Conservation (phyloP, 2,888 invertebrate species). For the Dexiosoma caninum region DNA sequence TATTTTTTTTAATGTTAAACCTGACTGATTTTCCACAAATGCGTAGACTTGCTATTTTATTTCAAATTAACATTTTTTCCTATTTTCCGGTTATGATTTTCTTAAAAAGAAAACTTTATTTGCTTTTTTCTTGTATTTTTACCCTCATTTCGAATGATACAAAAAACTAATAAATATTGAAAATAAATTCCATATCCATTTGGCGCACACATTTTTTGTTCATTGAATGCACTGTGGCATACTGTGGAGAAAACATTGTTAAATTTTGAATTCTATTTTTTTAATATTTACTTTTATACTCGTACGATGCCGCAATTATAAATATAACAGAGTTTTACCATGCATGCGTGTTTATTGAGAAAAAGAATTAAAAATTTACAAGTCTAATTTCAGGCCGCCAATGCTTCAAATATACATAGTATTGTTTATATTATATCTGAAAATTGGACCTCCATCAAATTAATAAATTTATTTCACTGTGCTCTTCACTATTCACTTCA, state of each 20-base stretch:
- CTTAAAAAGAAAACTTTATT: conserved; percentile 1
- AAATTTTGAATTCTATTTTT: not conserved
- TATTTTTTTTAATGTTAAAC: conserved; percentile 35
- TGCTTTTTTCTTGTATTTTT: conserved; percentile 1
- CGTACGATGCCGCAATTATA: too few species aligned
- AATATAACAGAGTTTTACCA: too few species aligned
- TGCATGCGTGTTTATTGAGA: too few species aligned
- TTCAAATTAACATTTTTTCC: conserved; percentile 71
- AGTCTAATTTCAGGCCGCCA: too few species aligned
- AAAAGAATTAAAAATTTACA: too few species aligned
- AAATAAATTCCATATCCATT: not conserved
- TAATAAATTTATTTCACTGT: too few species aligned
- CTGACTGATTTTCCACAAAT: conserved; percentile 55
- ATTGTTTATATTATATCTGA: too few species aligned
- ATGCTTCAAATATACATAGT: too few species aligned
- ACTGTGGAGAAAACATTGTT: not conserved
- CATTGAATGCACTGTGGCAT: not conserved
- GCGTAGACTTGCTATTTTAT: conserved; percentile 53
- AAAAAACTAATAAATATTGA: not conserved
- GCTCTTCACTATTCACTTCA: too few species aligned
- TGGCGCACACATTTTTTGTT: not conserved
- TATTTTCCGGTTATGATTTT: conserved; percentile 70
- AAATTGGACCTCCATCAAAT: too few species aligned
- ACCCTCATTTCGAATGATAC: conserved; percentile 12
- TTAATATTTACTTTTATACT: not conserved